phyloP scores from a whole-genome alignment of 2,113 vertebrate genomes.

The Pelvicachromis taeniatus region DNA sequence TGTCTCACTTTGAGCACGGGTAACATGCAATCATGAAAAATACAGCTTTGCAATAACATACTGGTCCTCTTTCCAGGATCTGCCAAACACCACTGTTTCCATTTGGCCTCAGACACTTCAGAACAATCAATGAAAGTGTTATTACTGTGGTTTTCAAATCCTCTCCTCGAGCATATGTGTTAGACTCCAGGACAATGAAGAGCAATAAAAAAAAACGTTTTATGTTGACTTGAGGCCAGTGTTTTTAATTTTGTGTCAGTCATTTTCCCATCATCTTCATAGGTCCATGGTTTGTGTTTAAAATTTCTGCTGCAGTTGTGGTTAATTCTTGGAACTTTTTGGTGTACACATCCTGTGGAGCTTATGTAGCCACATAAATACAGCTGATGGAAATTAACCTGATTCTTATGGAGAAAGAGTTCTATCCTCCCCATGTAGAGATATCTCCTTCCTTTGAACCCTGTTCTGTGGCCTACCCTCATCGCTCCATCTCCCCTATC shows the following conservation, averaged over 20 bases:
- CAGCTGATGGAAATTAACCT: background rate
- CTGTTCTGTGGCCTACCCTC: background rate
- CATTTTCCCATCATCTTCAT: background rate
- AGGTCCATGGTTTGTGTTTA: background rate
- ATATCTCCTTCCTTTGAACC: slow-evolving; percentile 10
- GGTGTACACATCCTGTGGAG: background rate
- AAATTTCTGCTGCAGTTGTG: background rate
- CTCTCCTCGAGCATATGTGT: background rate
- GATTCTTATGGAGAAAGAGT: background rate
- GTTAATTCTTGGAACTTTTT: background rate
- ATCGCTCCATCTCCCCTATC: background rate
- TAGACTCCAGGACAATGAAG: background rate
- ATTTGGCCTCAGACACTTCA: background rate
- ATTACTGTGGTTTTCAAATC: background rate
- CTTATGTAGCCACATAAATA: background rate
- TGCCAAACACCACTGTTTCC: background rate
- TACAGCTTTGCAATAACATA: background rate
- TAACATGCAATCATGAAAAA: slow-evolving; percentile 1
- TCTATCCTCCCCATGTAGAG: background rate
- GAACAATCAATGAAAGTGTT: background rate
- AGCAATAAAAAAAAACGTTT: background rate
- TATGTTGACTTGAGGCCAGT: background rate
- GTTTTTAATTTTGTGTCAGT: background rate
- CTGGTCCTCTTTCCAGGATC: background rate
- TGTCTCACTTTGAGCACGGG: slow-evolving; percentile 7